Evolutionary conservation across 2,797 vertebrate species (phyloP), one percentile per base, ranked within the genome.

Genomic region (Rhadinocentrus ornatus): DNA sequence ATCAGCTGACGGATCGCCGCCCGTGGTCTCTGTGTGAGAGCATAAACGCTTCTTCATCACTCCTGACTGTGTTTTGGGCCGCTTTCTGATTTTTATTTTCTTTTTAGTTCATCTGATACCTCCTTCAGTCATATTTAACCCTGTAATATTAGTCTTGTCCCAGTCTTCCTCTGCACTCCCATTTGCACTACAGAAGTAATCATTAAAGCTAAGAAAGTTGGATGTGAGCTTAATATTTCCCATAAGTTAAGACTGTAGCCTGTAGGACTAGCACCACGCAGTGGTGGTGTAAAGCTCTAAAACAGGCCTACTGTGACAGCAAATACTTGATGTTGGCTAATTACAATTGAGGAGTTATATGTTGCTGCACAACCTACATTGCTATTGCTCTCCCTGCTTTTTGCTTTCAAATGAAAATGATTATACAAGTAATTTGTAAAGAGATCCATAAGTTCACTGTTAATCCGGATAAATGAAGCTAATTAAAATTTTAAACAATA

Each of bases 201-300:
- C 20, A n/a, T 46, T n/a, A n/a, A 52, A 52, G n/a, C 48, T 12
- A 12, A 52, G 26, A 9, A 26, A 52, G 13, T 0, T 3, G 0
- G 3, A 64, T 56, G 37, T 32, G 34, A 59, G 48, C 48, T n/a
- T 50, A 55, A 16, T 37, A 37, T 50, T 46, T 18, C 22, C 35
- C 16, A 34, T 34, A 34, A 37, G 46, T 44, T 48, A 27, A 29
- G 69, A 18, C 31, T 29, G 24, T 44, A 15, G 24, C 41, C 15
- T 71, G 74, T 18, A 59, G 53, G 26, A 73, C 24, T 59, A 75
- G 78, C 74, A 67, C 66, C 71, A 68, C 75, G 53, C 48, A 73
- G 79, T 79, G 81, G 72, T 69, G 32, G 66, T 57, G 34, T n/a
- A 9, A 24, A 70, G 27, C 46, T 52, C 53, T 58, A 18, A 75